Percentiles rank a stretch among this genome's conserved stretches.
These are phyloP conservation scores for Acrocera orbiculus DNA, from an alignment of 2,888 invertebrate genomes.

Conservation along the genomic window DNA sequence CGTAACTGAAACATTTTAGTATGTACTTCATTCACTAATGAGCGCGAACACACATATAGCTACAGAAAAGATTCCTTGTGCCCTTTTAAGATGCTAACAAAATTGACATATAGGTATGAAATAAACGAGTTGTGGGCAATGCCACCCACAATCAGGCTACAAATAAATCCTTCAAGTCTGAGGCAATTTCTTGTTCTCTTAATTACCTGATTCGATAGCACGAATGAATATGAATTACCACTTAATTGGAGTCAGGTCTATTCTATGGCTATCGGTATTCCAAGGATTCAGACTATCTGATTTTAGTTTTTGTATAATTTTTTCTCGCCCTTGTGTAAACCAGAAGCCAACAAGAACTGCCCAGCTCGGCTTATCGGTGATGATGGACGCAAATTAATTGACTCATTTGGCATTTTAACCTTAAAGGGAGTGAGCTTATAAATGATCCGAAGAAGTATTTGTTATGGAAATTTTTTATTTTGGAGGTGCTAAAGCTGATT, in stretches of 20 bases:
- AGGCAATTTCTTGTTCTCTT: slow-evolving; percentile 5
- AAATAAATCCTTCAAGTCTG: slow-evolving; percentile 7
- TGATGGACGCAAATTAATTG: slow-evolving; percentile 7
- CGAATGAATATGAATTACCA: slow-evolving; percentile 8
- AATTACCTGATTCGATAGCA: slow-evolving; percentile 6
- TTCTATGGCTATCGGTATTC: neutral
- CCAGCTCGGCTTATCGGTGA: slow-evolving; percentile 2
- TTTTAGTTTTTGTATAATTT: slow-evolving; percentile 6
- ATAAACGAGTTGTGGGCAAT: no score
- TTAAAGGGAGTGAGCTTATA: no score
- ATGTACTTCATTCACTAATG: no score
- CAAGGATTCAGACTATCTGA: slow-evolving; percentile 5
- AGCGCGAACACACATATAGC: no score
- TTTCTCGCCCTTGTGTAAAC: slow-evolving; percentile 5
- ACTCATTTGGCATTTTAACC: no score
- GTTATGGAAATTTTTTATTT: no score
- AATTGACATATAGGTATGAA: no score
- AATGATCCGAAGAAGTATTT: no score
- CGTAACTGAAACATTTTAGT: no score
- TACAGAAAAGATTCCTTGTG: no score
- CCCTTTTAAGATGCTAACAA: no score
- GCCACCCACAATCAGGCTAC: slow-evolving; percentile 6
- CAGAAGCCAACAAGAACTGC: slow-evolving; percentile 1
- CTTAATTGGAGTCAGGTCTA: slow-evolving; percentile 6
- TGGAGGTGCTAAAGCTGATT: no score